These are phyloP conservation scores for Callimorpha dominula DNA, from an alignment of 2,888 invertebrate species.

Conservation along the genomic window DNA sequence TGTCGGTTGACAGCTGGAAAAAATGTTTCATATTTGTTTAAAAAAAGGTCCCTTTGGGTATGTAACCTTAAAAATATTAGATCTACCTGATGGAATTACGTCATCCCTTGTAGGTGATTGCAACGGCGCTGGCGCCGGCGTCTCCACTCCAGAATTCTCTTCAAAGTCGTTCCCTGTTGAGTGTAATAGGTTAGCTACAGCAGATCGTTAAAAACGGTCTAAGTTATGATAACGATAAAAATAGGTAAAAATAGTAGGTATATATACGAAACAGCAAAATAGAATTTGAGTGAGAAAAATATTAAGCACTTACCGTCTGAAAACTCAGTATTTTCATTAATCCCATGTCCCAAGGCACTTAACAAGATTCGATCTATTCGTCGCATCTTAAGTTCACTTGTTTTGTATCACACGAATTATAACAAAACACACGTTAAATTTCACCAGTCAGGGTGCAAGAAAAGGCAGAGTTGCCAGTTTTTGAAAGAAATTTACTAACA, in stretches of 20 bases:
- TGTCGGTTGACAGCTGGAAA: constrained; percentile 22
- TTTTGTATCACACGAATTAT: constrained; percentile 18
- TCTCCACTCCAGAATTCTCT: constrained; percentile 9
- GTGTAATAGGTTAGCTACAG: constrained; percentile 13
- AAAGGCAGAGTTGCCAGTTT: constrained; percentile 16
- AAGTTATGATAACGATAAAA: constrained; percentile 12
- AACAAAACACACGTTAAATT: neutral
- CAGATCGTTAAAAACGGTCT: neutral
- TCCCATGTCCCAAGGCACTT: constrained; percentile 28
- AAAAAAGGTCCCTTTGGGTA: constrained; percentile 7
- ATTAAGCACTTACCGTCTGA: constrained; percentile 21
- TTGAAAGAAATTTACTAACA: constrained; percentile 13
- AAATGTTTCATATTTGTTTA: neutral
- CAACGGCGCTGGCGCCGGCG: constrained; percentile 4
- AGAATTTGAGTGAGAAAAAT: constrained; percentile 9
- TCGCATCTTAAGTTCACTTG: constrained; percentile 22
- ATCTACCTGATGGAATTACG: constrained; percentile 13
- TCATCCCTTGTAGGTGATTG: constrained; percentile 13
- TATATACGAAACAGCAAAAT: constrained; percentile 15
- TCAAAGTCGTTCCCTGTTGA: constrained; percentile 12
- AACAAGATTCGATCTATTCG: constrained; percentile 28
- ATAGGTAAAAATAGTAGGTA: neutral
- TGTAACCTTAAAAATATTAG: constrained; percentile 14
- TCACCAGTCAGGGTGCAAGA: constrained; percentile 8
- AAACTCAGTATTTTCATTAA: constrained; percentile 16